These are phyloP conservation scores for Pyrgus malvae DNA, from an alignment of 2,888 invertebrate genomes.

Conservation along the genomic window DNA sequence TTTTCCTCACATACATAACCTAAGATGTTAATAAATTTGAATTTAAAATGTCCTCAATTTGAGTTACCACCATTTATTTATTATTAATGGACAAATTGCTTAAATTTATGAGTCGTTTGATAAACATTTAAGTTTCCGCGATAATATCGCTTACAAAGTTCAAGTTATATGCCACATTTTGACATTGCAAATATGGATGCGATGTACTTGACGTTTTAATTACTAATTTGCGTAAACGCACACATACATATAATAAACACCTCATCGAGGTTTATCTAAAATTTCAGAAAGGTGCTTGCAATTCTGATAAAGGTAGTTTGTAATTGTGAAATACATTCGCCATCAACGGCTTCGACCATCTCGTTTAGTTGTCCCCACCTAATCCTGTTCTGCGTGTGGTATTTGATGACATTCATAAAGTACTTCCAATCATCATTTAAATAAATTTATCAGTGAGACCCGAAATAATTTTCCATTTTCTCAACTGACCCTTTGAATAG, in stretches of 20 bases:
- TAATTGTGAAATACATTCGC: conserved; percentile 51
- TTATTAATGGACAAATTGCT: no score
- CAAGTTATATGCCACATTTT: conserved; percentile 5
- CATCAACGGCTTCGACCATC: conserved; percentile 31
- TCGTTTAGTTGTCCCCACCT: conserved; percentile 49
- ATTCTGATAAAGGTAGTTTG: conserved; percentile 40
- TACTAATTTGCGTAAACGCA: conserved; percentile 6
- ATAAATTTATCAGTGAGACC: conserved; percentile 26
- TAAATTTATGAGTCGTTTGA: conserved; percentile 4
- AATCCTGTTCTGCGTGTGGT: conserved; percentile 64
- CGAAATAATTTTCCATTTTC: conserved; percentile 16
- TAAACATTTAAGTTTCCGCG: conserved; percentile 12
- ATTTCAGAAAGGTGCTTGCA: conserved; percentile 21
- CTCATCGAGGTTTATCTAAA: conserved; percentile 1
- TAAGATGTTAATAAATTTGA: no score
- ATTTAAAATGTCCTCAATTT: no score
- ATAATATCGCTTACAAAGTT: conserved; percentile 3
- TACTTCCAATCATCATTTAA: conserved; percentile 30
- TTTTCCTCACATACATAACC: no score
- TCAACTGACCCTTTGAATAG: neutral
- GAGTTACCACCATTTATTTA: no score
- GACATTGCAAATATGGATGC: conserved; percentile 2
- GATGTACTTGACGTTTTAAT: conserved; percentile 21
- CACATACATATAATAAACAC: conserved; percentile 6
- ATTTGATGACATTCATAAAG: conserved; percentile 61